phyloP scores from a whole-genome alignment of 2,888 invertebrate species.

The Barypeithes pellucidus region DNA sequence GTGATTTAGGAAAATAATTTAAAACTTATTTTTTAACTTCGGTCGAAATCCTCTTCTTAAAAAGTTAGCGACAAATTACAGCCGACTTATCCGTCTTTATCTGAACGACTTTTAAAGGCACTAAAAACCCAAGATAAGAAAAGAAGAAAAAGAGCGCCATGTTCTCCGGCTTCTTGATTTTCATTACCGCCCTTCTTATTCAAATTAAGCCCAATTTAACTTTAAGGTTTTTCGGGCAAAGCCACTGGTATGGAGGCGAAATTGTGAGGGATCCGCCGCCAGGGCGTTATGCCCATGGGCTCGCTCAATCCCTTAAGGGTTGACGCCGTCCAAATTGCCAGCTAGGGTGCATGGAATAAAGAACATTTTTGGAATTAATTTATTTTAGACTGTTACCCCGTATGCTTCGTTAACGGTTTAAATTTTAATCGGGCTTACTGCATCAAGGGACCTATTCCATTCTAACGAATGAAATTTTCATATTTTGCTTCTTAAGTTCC shows the following conservation, averaged over 20 bases:
- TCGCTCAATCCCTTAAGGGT: constrained; percentile 29
- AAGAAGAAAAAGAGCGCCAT: constrained; percentile 41
- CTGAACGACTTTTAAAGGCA: constrained; percentile 47
- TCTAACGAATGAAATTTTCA: too few relatives aligned
- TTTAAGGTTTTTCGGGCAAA: constrained; percentile 47
- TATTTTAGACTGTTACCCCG: constrained; percentile 23
- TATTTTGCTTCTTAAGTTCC: too few relatives aligned
- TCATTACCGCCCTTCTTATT: constrained; percentile 52
- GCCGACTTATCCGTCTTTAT: constrained; percentile 45
- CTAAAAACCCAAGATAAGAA: constrained; percentile 44
- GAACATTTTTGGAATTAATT: constrained; percentile 45
- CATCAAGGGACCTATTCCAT: too few relatives aligned
- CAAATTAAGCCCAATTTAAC: constrained; percentile 52
- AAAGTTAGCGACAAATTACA: constrained; percentile 36
- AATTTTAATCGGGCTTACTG: too few relatives aligned
- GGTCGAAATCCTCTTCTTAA: constrained; percentile 13
- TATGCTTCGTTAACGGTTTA: too few relatives aligned
- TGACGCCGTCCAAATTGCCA: constrained; percentile 38
- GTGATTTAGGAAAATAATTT: too few relatives aligned
- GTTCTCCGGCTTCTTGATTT: constrained; percentile 41
- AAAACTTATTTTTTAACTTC: constrained; percentile 4
- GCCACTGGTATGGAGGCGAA: constrained; percentile 34
- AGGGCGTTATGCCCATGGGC: constrained; percentile 38
- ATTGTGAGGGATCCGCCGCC: constrained; percentile 34
- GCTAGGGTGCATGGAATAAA: constrained; percentile 18